Conservation (phyloP, 2,888 invertebrate species). For the Drosophila sordidapex region DNA sequence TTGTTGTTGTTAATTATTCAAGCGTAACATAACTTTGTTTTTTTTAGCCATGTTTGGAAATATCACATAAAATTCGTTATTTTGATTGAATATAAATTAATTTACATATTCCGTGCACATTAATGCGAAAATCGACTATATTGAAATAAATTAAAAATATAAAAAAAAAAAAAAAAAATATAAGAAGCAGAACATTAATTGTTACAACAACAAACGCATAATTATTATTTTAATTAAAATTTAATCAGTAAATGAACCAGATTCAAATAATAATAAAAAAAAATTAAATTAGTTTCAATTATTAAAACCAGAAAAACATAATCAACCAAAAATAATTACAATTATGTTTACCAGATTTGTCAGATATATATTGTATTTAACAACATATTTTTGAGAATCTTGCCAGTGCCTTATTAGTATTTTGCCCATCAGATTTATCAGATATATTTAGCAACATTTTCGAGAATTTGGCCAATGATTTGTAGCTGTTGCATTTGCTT, state of each 20-base stretch:
- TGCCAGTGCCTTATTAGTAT: constrained; percentile 3
- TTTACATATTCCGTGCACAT: constrained; percentile 16
- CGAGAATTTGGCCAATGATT: constrained; percentile 43
- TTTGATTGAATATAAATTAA: constrained; percentile 61
- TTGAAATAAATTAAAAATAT: constrained; percentile 4
- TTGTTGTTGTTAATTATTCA: neutral
- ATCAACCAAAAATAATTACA: neutral
- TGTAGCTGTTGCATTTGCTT: constrained; percentile 58
- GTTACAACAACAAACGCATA: neutral
- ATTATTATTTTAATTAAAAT: neutral
- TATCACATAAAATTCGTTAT: constrained; percentile 55
- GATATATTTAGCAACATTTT: neutral
- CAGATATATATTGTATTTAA: too few species aligned
- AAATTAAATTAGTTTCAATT: neutral
- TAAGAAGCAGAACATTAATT: neutral
- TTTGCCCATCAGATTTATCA: neutral
- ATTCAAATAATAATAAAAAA: neutral
- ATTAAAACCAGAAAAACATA: neutral
- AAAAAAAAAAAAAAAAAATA: neutral
- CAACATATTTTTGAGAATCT: constrained; percentile 20
- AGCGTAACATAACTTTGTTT: neutral
- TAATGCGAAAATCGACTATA: neutral
- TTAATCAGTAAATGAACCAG: neutral
- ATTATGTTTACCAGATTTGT: neutral
- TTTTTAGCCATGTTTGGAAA: constrained; percentile 12